Base-by-base conservation (phyloP, 2,797 vertebrate genomes). In the Rhincodon typus region DNA sequence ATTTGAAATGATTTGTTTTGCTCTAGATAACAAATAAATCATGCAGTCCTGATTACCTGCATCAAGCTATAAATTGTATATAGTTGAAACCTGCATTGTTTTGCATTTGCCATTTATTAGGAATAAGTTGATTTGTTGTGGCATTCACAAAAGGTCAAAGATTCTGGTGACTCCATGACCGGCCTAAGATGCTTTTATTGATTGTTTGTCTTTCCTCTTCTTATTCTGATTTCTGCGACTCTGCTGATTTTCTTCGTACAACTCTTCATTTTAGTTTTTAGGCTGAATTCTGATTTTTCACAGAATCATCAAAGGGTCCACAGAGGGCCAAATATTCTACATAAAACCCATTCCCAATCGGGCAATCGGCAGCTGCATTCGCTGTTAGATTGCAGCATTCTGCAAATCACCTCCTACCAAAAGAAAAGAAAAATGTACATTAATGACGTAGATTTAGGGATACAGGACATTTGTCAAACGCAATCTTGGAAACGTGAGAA, bases 1-100 rank as follows among this genome's bases (percentile, higher is more conserved):
- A 72, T 94, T 74, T 50, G 67, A 69, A 94, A 94, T 72, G 15
- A 94, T 94, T 94, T 74, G 50, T 70, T 94, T 53, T 94, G 69
- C 38, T 72, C 27, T 42, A 30, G 94, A 70, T 74, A 42, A 27
- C 50, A 25, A 42, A 42, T 91, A 91, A 91, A 19, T 38, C 15
- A 46, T 84, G 79, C 38, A 66, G 3, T 23, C 57, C 53, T 34
- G 57, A 34, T 30, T n/a, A 90, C 15, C 88, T n/a, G 34, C 23
- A 62, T 91, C 57, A 91, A 34, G 4, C 88, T 91, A 67, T 91
- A 62, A 62, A 62, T 90, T 90, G 53, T 62, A 57, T 5, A 90
- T 53, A 7, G 25, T 57, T 90, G 87, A 38, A 91, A 67, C 34
- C 34, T 67, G 88, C 6, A 21, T 66, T 91, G 34, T 66, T 91